Base-by-base conservation (phyloP, 2,113 vertebrate species). In the Lethenteron reissneri region DNA sequence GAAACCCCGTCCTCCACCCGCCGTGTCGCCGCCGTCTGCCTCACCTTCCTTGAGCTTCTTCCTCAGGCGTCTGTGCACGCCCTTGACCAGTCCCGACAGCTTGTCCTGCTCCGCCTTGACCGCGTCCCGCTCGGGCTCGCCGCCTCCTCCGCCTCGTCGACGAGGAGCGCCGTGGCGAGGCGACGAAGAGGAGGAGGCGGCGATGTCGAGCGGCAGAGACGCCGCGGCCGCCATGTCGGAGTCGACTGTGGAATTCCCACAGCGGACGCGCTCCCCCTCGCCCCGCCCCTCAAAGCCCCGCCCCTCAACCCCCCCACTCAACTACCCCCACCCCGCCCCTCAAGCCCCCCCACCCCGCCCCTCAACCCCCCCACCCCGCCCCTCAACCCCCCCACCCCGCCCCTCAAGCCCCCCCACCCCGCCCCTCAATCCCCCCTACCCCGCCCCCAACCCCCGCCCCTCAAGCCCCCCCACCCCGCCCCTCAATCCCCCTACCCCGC, bases 41-140 rank as follows among this genome's bases (percentile, higher is more conserved):
- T 85, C 82, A 96, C 91, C 91, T 85, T 96, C 89, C 76, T 86
- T 83, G 80, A 94, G 95, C 83, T 95, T 95, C 82, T 84, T 90
- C 77, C 91, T 88, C 80, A 95, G 88, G 79, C 88, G 85, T 79
- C 88, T 83, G 80, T 95, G 91, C 71, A 96, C 88, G 80, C 84
- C 88, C 78, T 94, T 96, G 58, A 95, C 90, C 71, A 95, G 85
- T 64, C 90, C 90, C 0, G 91, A 94, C 76, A 96, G 83, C 80
- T 91, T 91, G 80, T 92, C 88, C 79, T 95, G 90, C 78, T 89
- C 86, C 76, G 80, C 76, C 76, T 86, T 85, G 58, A 69, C 41
- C 41, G 41, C 41, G 41, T 70, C n/a, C 11, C 14, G 9, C 41
- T 9, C 58, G 56, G 68, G 3, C 72, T 64, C 57, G 58, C 72